Evolutionary conservation across 2,113 vertebrate genomes (phyloP).

Genomic region (Recurvirostra avosetta): DNA sequence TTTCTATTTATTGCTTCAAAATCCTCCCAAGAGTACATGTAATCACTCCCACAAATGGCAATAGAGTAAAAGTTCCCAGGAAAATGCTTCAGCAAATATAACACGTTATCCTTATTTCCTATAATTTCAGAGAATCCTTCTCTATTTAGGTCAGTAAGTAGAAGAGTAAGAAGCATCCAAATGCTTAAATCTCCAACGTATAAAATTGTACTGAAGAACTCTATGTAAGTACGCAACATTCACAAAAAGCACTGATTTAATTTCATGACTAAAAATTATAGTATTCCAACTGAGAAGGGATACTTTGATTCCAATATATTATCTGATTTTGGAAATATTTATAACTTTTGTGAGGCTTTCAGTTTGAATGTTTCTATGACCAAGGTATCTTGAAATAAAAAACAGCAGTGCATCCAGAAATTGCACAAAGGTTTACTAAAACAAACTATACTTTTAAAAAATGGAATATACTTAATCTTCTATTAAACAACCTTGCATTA

Average conservation of each 20-base stretch:
- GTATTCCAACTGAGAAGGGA: not conserved
- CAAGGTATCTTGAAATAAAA: not conserved
- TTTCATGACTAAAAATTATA: not conserved
- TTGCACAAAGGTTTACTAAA: not conserved
- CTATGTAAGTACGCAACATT: not conserved
- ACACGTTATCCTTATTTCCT: not conserved
- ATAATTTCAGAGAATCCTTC: not conserved
- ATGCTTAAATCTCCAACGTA: not conserved
- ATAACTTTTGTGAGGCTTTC: not conserved
- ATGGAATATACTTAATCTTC: not conserved
- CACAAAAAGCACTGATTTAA: not conserved
- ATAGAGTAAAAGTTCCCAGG: not conserved
- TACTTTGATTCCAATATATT: not conserved
- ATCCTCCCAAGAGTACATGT: not conserved
- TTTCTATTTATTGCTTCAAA: not conserved
- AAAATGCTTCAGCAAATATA: not conserved
- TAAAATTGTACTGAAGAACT: not conserved
- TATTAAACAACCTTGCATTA: not conserved
- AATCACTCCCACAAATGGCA: not conserved
- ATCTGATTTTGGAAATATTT: not conserved
- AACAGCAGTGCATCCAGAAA: not conserved
- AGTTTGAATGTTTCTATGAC: not conserved
- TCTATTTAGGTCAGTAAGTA: not conserved
- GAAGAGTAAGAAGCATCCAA: not conserved
- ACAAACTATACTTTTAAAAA: not conserved